phyloP scores from a whole-genome alignment of 2,888 invertebrate species.

The Callosobruchus maculatus region DNA sequence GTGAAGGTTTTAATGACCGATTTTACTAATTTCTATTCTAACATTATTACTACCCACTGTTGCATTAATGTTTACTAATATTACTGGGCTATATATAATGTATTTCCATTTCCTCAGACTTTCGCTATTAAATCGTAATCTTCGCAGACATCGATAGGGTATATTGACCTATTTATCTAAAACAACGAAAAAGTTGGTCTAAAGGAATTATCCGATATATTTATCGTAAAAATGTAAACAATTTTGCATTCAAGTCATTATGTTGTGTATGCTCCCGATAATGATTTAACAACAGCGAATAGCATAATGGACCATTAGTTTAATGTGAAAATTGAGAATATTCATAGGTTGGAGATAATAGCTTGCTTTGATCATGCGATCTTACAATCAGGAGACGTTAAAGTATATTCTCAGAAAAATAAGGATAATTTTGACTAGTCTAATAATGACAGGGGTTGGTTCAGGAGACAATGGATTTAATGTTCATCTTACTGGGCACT shows the following conservation, averaged over 20 bases:
- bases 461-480: too few relatives aligned
- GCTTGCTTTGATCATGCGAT: background rate
- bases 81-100: too few relatives aligned
- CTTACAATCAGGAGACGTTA: background rate
- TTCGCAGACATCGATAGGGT: background rate
- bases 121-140: background rate
- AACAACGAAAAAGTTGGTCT: background rate
- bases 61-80: too few relatives aligned
- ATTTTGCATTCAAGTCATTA: background rate
- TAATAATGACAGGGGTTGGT: too few relatives aligned
- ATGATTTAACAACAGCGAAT: background rate
- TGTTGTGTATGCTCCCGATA: background rate
- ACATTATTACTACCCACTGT: too few relatives aligned
- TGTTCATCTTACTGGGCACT: too few relatives aligned
- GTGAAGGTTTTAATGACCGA: too few relatives aligned
- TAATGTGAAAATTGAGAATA: background rate
- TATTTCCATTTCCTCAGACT: background rate
- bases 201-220: background rate
- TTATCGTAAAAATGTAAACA: background rate
- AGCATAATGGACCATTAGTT: background rate
- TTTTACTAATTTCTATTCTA: too few relatives aligned
- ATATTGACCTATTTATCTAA: background rate
- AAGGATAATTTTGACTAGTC: too few relatives aligned
- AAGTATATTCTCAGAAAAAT: too few relatives aligned
- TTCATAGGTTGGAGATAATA: background rate